These are phyloP conservation scores for Sycophaga agraensis DNA, from an alignment of 1,140 invertebrate species.

Conservation along the genomic window DNA sequence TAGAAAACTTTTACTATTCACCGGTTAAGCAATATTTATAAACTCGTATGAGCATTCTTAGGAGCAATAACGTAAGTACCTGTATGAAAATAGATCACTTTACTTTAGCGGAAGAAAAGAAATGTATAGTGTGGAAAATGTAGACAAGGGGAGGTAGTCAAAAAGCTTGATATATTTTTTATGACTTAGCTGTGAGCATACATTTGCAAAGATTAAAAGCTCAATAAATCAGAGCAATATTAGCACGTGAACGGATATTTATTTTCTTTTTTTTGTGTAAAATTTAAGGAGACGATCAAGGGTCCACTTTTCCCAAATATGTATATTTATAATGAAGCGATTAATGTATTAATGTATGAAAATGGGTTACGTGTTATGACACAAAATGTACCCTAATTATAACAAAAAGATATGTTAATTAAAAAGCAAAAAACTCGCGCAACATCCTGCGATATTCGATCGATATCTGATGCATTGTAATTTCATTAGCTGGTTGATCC, in stretches of 20 bases:
- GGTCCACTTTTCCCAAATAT: conserved; percentile 47
- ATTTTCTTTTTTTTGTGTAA: conserved; percentile 25
- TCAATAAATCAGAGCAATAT: not conserved
- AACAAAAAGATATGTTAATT: no score
- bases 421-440: not conserved
- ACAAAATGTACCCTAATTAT: no score
- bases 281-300: conserved; percentile 32
- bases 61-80: conserved; percentile 6
- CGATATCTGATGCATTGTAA: conserved; percentile 39
- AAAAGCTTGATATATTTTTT: not conserved
- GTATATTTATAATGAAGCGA: not conserved
- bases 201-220: not conserved
- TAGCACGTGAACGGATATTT: conserved; percentile 32
- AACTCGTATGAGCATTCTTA: not conserved
- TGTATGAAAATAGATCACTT: not conserved
- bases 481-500: conserved; percentile 48
- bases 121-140: not conserved
- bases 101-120: not conserved
- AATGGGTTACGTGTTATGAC: no score
- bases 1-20: not conserved
- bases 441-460: conserved; percentile 40
- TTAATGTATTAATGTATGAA: not conserved
- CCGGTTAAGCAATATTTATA: not conserved
- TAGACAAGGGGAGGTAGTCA: not conserved
- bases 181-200: not conserved